Evolutionary conservation across 2,888 invertebrate species (phyloP).

Genomic region (Mechanitis mazaeus): DNA sequence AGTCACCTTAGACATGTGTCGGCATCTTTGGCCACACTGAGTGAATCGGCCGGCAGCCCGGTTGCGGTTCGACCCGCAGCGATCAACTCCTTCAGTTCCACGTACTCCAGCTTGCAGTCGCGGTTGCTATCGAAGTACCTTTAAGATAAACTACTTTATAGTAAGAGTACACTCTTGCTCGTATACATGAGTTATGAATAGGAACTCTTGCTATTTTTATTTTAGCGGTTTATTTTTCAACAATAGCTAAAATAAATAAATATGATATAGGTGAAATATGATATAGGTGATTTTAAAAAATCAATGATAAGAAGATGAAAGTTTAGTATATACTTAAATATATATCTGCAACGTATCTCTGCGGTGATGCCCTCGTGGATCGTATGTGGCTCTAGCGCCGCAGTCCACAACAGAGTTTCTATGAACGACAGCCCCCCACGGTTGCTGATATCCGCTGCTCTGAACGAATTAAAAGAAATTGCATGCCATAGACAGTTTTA

Average conservation of each 20-base stretch:
- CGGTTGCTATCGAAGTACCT: slow-evolving; percentile 78
- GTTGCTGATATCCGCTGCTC: slow-evolving; percentile 74
- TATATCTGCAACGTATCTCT: slow-evolving; percentile 82
- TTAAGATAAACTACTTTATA: slow-evolving; percentile 9
- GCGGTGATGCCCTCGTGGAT: slow-evolving; percentile 80
- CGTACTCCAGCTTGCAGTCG: slow-evolving; percentile 70
- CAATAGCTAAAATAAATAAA: too few relatives aligned
- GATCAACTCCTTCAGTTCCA: slow-evolving; percentile 78
- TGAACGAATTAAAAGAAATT: slow-evolving; percentile 30
- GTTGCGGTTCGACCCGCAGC: slow-evolving; percentile 72
- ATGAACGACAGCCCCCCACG: slow-evolving; percentile 73
- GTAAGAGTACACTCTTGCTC: neutral
- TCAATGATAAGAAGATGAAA: neutral
- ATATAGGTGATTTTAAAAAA: neutral
- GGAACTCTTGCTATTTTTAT: too few relatives aligned
- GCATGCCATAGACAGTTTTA: too few relatives aligned
- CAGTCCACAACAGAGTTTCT: slow-evolving; percentile 78
- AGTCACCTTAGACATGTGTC: slow-evolving; percentile 37
- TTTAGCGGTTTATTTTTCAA: too few relatives aligned
- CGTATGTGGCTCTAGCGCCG: slow-evolving; percentile 80
- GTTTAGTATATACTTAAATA: slow-evolving; percentile 72
- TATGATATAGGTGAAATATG: too few relatives aligned
- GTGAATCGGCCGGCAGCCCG: slow-evolving; percentile 70
- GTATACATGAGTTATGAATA: neutral
- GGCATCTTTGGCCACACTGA: slow-evolving; percentile 74